These are phyloP conservation scores for Cephalopterus ornatus DNA, from an alignment of 2,113 vertebrate genomes.

Conservation along the genomic window DNA sequence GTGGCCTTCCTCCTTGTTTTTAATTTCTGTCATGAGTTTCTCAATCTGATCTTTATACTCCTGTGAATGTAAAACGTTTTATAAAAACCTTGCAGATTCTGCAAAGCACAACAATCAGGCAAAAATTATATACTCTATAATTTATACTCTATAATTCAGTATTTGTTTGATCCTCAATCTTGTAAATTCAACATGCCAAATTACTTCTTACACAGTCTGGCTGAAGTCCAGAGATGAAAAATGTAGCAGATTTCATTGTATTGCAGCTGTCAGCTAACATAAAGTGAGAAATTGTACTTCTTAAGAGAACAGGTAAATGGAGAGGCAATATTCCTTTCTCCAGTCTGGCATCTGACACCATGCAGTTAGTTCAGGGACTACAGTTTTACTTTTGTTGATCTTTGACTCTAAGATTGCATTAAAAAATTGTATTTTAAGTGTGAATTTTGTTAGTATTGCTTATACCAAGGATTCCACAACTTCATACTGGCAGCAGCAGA, in stretches of 20 bases:
- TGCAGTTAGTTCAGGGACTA: not conserved
- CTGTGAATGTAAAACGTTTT: constrained; percentile 51
- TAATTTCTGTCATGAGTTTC: constrained; percentile 67
- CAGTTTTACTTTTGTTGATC: not conserved
- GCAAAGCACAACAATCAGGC: not conserved
- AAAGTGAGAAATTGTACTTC: not conserved
- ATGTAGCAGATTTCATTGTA: not conserved
- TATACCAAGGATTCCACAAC: not conserved
- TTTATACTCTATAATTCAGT: not conserved
- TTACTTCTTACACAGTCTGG: not conserved
- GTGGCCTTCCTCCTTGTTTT: constrained; percentile 73
- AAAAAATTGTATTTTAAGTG: not conserved
- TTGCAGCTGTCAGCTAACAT: not conserved
- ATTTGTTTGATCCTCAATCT: not conserved
- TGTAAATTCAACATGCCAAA: not conserved
- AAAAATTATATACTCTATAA: not conserved
- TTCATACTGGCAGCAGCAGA: not conserved
- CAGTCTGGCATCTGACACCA: not conserved
- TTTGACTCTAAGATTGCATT: not conserved
- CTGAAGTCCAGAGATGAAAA: not conserved
- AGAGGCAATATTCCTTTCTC: not conserved
- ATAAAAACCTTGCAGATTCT: not conserved
- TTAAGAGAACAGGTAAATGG: not conserved
- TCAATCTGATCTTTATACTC: constrained; percentile 70
- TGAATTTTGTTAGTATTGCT: not conserved